Conservation (phyloP, 2,888 invertebrate genomes). For the Eilema caniola region DNA sequence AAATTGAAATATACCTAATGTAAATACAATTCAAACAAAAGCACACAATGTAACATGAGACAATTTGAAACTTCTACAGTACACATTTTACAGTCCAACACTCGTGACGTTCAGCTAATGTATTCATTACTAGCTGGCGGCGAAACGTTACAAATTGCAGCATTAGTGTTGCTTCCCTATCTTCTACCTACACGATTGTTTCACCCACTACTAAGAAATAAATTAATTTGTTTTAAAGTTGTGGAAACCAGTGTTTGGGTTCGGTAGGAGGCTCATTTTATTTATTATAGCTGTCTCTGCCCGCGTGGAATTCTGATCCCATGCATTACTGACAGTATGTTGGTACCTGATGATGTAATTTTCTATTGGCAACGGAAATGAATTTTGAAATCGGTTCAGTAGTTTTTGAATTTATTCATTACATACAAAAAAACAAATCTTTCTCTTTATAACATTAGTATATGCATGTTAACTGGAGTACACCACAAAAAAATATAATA, state of each 20-base stretch:
- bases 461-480: too few species aligned
- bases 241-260: constrained; percentile 1
- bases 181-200: constrained; percentile 25
- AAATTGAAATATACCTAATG: background rate
- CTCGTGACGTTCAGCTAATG: constrained; percentile 43
- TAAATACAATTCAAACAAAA: background rate
- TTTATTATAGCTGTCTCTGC: too few species aligned
- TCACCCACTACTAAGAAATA: constrained; percentile 7
- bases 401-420: too few species aligned
- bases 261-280: background rate
- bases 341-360: too few species aligned
- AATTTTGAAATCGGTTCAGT: too few species aligned
- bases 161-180: constrained; percentile 34
- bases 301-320: too few species aligned
- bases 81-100: constrained; percentile 9
- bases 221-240: constrained; percentile 17
- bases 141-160: constrained; percentile 37
- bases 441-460: too few species aligned
- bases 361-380: too few species aligned
- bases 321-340: too few species aligned
- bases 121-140: constrained; percentile 46
- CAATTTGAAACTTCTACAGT: background rate
- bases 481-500: too few species aligned
- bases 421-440: too few species aligned
- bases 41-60: background rate